phyloP scores from a whole-genome alignment of 2,888 invertebrate genomes.

The Sabatieria punctata region DNA sequence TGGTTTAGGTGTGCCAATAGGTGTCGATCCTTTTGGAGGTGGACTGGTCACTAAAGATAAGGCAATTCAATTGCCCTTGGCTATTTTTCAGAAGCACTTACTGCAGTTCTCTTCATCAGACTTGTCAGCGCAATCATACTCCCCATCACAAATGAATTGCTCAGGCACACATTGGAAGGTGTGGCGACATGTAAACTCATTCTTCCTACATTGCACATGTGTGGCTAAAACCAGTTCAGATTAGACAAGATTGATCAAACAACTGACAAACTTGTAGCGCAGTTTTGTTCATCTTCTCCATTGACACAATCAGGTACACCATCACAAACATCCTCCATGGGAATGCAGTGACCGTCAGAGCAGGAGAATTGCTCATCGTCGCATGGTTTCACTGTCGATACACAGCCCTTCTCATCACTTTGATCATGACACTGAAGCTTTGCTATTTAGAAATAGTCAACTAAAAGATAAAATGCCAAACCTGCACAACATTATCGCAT shows the following conservation, averaged over 20 bases:
- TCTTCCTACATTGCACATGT: not conserved
- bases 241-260: no score
- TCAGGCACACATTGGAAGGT: slow-evolving; percentile 1
- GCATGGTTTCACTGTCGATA: slow-evolving; percentile 1
- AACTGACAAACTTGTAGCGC: not conserved
- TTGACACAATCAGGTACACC: not conserved
- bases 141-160: slow-evolving; percentile 6
- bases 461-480: not conserved
- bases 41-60: not conserved
- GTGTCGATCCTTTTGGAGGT: not conserved
- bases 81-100: not conserved
- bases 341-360: not conserved
- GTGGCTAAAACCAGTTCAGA: not conserved
- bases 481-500: slow-evolving; percentile 5
- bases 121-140: slow-evolving; percentile 8
- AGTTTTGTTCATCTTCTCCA: slow-evolving; percentile 2
- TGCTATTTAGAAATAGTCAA: not conserved
- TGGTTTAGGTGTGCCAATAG: not conserved
- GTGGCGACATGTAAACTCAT: slow-evolving; percentile 4
- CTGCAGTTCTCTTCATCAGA: slow-evolving; percentile 7
- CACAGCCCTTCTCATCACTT: slow-evolving; percentile 5
- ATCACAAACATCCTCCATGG: slow-evolving; percentile 3
- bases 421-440: slow-evolving; percentile 5
- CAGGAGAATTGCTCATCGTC: slow-evolving; percentile 3
- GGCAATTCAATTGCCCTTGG: no score